These are phyloP conservation scores for Scolanthus callimorphus DNA, from an alignment of 92 coral and sea anemone genomes.

Conservation along the genomic window DNA sequence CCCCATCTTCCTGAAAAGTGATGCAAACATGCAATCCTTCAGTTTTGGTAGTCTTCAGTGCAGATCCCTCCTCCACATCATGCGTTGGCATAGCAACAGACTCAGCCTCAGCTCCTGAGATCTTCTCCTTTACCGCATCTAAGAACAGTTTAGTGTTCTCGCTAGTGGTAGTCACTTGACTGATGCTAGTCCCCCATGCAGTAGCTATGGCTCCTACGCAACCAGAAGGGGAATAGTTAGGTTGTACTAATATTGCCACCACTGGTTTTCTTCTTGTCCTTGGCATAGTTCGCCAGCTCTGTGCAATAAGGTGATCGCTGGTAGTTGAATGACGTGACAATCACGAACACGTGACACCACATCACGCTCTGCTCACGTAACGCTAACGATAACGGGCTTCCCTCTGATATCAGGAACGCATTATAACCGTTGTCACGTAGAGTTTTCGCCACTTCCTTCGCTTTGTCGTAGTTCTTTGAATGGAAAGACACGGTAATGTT, in stretches of 20 bases:
- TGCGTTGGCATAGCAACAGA: slow-evolving; percentile 32
- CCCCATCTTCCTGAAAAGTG: slow-evolving; percentile 55
- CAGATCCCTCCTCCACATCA: slow-evolving; percentile 17
- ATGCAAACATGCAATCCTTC: slow-evolving; percentile 48
- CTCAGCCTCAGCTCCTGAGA: slow-evolving; percentile 16
- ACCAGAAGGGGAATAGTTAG: slow-evolving; percentile 64
- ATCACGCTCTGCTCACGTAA: slow-evolving; percentile 50
- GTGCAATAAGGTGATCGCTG: slow-evolving; percentile 63
- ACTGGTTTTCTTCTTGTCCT: slow-evolving; percentile 69
- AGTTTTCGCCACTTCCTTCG: slow-evolving; percentile 25
- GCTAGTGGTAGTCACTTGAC: slow-evolving; percentile 11
- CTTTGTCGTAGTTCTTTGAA: slow-evolving; percentile 44
- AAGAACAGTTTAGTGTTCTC: slow-evolving; percentile 10
- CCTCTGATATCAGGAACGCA: slow-evolving; percentile 45
- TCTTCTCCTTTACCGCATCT: slow-evolving; percentile 12
- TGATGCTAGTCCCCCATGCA: slow-evolving; percentile 42
- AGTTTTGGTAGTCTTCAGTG: slow-evolving; percentile 20
- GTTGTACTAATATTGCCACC: slow-evolving; percentile 47
- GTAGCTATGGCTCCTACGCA: slow-evolving; percentile 66
- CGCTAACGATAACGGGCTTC: slow-evolving; percentile 37
- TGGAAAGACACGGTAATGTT: slow-evolving; percentile 47
- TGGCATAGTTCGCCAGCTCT: slow-evolving; percentile 73
- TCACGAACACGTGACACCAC: slow-evolving; percentile 58
- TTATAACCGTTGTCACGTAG: slow-evolving; percentile 30
- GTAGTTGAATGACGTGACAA: slow-evolving; percentile 63